Evolutionary conservation across 2,797 vertebrate species (phyloP), one percentile per base, ranked within the genome.

Genomic region (Centroberyx gerrardi): DNA sequence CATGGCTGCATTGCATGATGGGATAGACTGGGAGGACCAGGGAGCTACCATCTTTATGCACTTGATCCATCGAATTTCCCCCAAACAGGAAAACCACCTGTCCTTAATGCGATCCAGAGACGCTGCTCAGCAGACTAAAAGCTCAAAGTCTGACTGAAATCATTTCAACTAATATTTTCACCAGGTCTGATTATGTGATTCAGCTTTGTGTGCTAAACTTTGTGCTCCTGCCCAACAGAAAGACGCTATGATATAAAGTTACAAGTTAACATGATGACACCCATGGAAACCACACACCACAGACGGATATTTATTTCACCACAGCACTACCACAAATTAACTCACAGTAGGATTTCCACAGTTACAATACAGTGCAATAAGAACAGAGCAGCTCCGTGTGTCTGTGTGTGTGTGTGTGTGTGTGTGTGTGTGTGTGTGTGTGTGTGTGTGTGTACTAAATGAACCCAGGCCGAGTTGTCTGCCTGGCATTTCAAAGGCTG

Each of bases 401-500:
- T 58, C n/a, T 53, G 46, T 29, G 22, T 44, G 59, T 48, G 40
- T 8, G 46, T 62, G 22, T 40, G 42, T 31, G 29, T 17, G 36
- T 49, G 33, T 31, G 29, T 60, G 40, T 68, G 36, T 40, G 48
- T 27, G 73, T 18, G 40, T 18, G 10, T 53, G 52, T 53, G 53
- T 9, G 8, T 33, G 38, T 49, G 14, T 33, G 63, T 40, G 18
- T 60, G 38, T 12, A 38, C 52, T 38, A 64, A 62, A 15, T 75
- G 62, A 80, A 80, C 71, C 15, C 17, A 29, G 59, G 17, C 27
- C 33, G 49, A 1, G 0, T 18, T 59, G 70, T 38, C 46, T 51
- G 67, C 74, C 66, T 49, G 40, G 7, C 33, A 51, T 77, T 52
- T 84, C 62, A 78, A 68, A 71, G 62, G 76, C 66, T 78, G 28